Evolutionary conservation across 2,113 vertebrate species (phyloP).

Genomic region (Ammodytes dubius): DNA sequence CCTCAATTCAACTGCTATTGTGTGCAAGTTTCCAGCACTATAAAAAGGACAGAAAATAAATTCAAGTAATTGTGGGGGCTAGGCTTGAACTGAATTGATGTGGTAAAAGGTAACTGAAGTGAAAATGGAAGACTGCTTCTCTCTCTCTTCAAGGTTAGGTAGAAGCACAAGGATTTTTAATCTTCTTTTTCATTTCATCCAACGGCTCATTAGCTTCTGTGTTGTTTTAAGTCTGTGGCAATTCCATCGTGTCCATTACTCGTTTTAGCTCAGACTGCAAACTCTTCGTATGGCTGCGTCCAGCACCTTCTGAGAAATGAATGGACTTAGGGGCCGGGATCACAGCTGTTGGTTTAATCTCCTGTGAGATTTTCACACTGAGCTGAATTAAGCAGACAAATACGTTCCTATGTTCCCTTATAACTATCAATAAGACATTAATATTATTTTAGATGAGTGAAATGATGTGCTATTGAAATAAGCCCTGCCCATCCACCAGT

Average conservation of each 20-base stretch:
- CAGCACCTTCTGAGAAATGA: conserved; percentile 50
- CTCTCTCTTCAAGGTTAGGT: conserved; percentile 29
- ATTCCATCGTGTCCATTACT: conserved; percentile 60
- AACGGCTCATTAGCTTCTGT: conserved; percentile 69
- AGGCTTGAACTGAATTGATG: conserved; percentile 39
- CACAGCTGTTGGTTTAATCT: conserved; percentile 32
- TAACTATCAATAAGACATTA: background rate
- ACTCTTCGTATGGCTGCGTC: conserved; percentile 30
- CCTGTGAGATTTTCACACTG: background rate
- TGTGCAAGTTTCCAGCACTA: conserved; percentile 13
- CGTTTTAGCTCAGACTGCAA: conserved; percentile 16
- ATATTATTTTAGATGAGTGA: background rate
- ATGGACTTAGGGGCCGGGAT: conserved; percentile 23
- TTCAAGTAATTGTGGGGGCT: background rate
- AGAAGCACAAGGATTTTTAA: conserved; percentile 23
- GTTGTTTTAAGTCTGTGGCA: conserved; percentile 60
- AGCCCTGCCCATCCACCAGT: background rate
- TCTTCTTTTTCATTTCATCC: conserved; percentile 21
- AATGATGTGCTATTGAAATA: background rate
- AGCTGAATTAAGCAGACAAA: background rate
- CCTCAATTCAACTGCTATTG: conserved; percentile 13
- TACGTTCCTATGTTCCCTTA: background rate
- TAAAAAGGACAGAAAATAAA: background rate
- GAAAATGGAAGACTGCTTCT: conserved; percentile 35
- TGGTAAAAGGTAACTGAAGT: conserved; percentile 18